Evolutionary conservation across 2,888 invertebrate genomes (phyloP).

Genomic region (Pecten maximus): DNA sequence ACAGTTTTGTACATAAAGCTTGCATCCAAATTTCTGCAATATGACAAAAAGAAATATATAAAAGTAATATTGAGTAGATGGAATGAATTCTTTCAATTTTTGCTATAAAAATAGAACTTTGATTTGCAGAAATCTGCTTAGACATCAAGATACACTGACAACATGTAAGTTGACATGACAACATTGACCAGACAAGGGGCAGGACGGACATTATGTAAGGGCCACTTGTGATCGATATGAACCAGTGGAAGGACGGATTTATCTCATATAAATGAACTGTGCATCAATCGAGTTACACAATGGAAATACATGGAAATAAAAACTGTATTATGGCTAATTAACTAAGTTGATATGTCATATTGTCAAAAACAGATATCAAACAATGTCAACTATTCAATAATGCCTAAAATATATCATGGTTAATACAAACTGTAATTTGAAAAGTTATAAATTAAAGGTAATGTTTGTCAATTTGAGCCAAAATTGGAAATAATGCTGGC

Average conservation of each 20-base stretch:
- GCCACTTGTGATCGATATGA: slow-evolving; percentile 56
- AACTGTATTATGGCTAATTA: neutral
- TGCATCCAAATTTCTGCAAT: neutral
- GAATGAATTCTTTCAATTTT: neutral
- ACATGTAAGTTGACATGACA: slow-evolving; percentile 41
- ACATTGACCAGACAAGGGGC: slow-evolving; percentile 47
- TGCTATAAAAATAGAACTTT: neutral
- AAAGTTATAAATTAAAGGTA: neutral
- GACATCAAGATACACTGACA: neutral
- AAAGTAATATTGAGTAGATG: neutral
- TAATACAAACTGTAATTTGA: neutral
- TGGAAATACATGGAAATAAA: slow-evolving; percentile 4
- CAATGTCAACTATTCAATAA: neutral
- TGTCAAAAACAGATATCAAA: neutral
- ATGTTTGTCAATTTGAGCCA: neutral
- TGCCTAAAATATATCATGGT: neutral
- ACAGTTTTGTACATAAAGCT: neutral
- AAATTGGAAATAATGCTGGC: neutral
- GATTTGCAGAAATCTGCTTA: neutral
- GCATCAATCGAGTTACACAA: neutral
- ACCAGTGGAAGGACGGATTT: slow-evolving; percentile 58
- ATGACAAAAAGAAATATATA: neutral
- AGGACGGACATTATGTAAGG: slow-evolving; percentile 65
- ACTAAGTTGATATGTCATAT: neutral
- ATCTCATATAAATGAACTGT: neutral